Base-by-base conservation (phyloP, 2,113 vertebrate species). In the Lasiurus borealis region DNA sequence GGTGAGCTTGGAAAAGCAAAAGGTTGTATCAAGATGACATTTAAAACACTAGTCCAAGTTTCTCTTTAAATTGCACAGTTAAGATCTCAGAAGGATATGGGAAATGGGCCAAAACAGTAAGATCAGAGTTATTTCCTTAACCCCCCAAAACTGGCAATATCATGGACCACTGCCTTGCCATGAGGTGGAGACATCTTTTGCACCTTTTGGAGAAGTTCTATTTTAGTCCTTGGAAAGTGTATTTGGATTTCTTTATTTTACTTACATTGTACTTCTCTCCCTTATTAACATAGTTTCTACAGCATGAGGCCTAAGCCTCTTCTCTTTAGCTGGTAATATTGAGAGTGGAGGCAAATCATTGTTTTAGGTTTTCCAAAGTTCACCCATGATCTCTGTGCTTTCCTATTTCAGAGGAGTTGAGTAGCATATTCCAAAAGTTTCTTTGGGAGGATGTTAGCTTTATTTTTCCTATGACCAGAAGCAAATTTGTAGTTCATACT, bases 51-150 rank as follows among this genome's bases (percentile, higher is more conserved):
- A 59, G 54, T n/a, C 86, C 83, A 75, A 31, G 44, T 89, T 96
- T 86, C 68, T 71, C 71, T 96, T 96, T 92, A 86, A 96, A 72
- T 85, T 80, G 68, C 50, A 44, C 40, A 86, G 96, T 96, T 94
- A 84, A 95, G 85, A 88, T 97, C 95, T 68, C 83, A 92, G 96
- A 96, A 95, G 94, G 96, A 69, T 95, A 80, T 48, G 96, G 96
- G 96, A 94, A 96, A 89, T 80, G 94, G 86, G 91, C 96, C 96
- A 95, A 96, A 87, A 77, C 86, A 52, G 95, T 95, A 95, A 85
- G 90, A 91, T n/a, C 3, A 19, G 88, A 95, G 89, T 86, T 89
- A 94, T 94, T 97, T 96, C 92, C 96, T 96, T 71, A 44, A 18
- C 57, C 91, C 52, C 85, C 57, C 71, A 62, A 89, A 77, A 69